Base-by-base conservation (phyloP, 2,888 invertebrate genomes). In the Spodoptera picta region DNA sequence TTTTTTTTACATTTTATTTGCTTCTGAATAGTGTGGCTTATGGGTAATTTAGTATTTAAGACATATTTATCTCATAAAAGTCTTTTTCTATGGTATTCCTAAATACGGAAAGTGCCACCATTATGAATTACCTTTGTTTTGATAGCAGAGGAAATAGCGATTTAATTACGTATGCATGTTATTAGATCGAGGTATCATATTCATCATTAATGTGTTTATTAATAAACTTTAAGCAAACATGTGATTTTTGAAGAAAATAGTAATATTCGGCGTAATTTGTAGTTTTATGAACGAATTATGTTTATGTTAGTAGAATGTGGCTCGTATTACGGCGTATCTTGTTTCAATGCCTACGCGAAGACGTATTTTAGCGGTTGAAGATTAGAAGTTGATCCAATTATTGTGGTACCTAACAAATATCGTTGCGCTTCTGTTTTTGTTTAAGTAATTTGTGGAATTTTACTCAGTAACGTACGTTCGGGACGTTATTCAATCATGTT, bases 231-330 rank as follows among this genome's bases (percentile, higher is more conserved):
- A 6, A 62, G 43, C 73, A 36, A 64, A 60, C 57, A 48, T 62
- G 46, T 66, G 49, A 64, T 46, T 60, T 75, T 78, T 74, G 65
- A 44, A 65, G 79, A 69, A 78, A 65, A 64, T 76, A 63, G 71
- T 64, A 60, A 67, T 75, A 66, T 75, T 78, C 48, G 63, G 41
- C 65, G 53, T 50, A 58, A 41, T 52, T 7, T 41, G 53, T 53
- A 60, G 68, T 66, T 79, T 62, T 46, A 66, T 79, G 66, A 79
- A 77, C 68, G 56, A 68, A 79, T 61, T 68, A 24, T 75, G 75
- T 67, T 27, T 54, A 65, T 65, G 45, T 47, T 56, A 57, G 65
- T 61, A 51, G 14, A 60, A 48, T 14, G 43, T 24, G 45, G 47
- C 44, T 70, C 76, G 41, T 53, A 14, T 50, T 56, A 55, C 31